These are phyloP conservation scores for Penelope pileata DNA, from an alignment of 2,113 vertebrate species.

Conservation along the genomic window DNA sequence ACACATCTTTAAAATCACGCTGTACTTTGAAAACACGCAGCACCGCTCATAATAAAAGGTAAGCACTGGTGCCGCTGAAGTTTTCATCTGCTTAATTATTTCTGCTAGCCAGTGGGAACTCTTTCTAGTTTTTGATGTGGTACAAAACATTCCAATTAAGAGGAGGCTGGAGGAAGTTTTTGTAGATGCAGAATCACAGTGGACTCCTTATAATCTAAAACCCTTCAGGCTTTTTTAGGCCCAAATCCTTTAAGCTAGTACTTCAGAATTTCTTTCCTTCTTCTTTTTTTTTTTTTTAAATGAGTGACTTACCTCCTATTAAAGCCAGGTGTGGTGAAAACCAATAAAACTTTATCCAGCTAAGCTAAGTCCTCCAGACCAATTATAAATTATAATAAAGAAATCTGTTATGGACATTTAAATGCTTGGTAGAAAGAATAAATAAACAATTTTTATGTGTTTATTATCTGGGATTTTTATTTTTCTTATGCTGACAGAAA, in stretches of 20 bases:
- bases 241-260: background rate
- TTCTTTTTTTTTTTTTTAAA: background rate
- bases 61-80: background rate
- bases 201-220: background rate
- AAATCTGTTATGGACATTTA: background rate
- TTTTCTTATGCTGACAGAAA: constrained; percentile 38
- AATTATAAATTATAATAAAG: background rate
- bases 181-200: background rate
- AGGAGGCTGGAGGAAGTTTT: background rate
- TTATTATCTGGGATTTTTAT: constrained; percentile 16
- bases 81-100: background rate
- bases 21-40: background rate
- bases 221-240: background rate
- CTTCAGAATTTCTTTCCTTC: background rate
- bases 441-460: background rate
- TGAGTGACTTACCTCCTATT: background rate
- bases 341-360: background rate
- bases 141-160: background rate
- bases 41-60: background rate
- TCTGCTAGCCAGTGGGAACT: background rate
- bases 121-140: background rate
- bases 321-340: background rate
- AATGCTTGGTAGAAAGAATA: background rate
- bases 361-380: background rate
- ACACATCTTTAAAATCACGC: rapidly evolving